Conservation (phyloP, 2,888 invertebrate species). For the Drosophila siamana region DNA sequence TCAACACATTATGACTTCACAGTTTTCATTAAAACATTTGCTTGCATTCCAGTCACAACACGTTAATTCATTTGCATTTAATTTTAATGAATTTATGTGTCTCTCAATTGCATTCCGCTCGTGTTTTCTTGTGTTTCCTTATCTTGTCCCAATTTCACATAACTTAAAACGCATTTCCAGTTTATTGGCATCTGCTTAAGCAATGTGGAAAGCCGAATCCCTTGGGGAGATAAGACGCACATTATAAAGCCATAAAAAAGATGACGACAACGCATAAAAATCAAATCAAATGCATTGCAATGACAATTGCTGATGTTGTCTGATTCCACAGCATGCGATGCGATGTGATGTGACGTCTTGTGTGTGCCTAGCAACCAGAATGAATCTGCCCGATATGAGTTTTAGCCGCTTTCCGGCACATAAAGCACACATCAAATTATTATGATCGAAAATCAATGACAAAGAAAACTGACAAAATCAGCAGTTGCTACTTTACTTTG, state of each 20-base stretch:
- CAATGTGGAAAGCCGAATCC: constrained; percentile 6
- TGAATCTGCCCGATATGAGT: constrained; percentile 26
- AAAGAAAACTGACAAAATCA: constrained; percentile 77
- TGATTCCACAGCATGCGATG: not conserved
- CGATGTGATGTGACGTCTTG: constrained; percentile 7
- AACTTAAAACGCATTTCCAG: constrained; percentile 6
- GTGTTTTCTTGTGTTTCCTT: constrained; percentile 7
- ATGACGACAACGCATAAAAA: constrained; percentile 59
- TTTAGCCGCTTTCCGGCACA: constrained; percentile 63
- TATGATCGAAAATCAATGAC: constrained; percentile 76
- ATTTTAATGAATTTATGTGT: not conserved
- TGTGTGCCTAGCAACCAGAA: constrained; percentile 4
- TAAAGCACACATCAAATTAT: constrained; percentile 75
- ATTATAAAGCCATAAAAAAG: constrained; percentile 62
- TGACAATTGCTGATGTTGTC: constrained; percentile 56
- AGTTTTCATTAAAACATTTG: too few species aligned
- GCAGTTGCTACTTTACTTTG: constrained; percentile 41
- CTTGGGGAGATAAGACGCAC: constrained; percentile 32
- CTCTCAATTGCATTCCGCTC: not conserved
- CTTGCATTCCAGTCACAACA: too few species aligned
- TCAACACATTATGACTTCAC: too few species aligned
- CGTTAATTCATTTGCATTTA: not conserved
- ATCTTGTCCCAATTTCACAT: not conserved
- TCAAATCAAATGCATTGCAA: constrained; percentile 69
- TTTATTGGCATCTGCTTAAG: constrained; percentile 23